Conservation (phyloP, 2,888 invertebrate species). For the Phengaris alcon region DNA sequence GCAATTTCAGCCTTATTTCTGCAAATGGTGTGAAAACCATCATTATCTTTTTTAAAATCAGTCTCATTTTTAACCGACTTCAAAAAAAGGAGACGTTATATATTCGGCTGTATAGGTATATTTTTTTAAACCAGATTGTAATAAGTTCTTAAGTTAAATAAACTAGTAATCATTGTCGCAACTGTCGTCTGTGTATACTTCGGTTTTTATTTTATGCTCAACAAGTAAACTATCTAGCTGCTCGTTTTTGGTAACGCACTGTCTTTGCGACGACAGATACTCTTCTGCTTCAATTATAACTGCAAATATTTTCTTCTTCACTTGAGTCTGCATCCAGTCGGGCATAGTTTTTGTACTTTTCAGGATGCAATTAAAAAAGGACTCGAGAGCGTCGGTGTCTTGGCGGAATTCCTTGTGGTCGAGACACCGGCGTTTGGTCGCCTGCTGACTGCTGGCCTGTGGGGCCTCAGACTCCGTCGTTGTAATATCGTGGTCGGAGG, state of each 20-base stretch:
- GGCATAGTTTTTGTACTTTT: slow-evolving; percentile 69
- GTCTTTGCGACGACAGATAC: slow-evolving; percentile 49
- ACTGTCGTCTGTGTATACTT: slow-evolving; percentile 53
- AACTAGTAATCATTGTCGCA: slow-evolving; percentile 39
- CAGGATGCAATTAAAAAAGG: slow-evolving; percentile 65
- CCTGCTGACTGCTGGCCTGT: slow-evolving; percentile 34
- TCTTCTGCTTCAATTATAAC: slow-evolving; percentile 70
- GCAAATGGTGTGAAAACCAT: too few relatives aligned
- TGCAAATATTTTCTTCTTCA: slow-evolving; percentile 70
- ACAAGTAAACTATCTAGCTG: slow-evolving; percentile 40
- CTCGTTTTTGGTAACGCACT: slow-evolving; percentile 34
- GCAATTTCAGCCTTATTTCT: background rate
- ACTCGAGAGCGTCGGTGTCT: slow-evolving; percentile 59
- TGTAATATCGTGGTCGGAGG: slow-evolving; percentile 55
- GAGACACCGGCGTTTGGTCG: slow-evolving; percentile 48
- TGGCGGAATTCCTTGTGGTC: slow-evolving; percentile 40
- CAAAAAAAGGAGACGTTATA: too few relatives aligned
- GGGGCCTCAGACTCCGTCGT: slow-evolving; percentile 49
- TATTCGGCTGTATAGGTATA: too few relatives aligned
- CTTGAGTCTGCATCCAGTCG: slow-evolving; percentile 70
- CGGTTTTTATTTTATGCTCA: slow-evolving; percentile 60
- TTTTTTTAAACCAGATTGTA: too few relatives aligned
- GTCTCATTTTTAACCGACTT: background rate
- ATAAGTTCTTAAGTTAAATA: background rate
- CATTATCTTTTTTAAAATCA: background rate